Evolutionary conservation across 2,888 invertebrate genomes (phyloP).

Genomic region (Salpingus planirostris): DNA sequence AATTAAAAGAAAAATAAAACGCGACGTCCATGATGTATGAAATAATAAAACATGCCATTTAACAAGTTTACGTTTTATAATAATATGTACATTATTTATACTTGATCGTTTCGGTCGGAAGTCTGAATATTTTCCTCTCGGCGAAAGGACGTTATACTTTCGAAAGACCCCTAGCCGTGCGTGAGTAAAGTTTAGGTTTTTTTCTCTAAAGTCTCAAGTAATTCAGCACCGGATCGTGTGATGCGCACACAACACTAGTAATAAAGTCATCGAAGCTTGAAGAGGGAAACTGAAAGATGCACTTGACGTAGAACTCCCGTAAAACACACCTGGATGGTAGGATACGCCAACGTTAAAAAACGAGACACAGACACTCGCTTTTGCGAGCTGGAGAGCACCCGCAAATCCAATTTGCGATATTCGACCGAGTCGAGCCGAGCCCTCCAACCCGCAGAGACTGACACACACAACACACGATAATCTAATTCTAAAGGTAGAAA

Average conservation of each 20-base stretch:
- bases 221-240: constrained; percentile 23
- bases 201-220: constrained; percentile 10
- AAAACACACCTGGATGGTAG: constrained; percentile 32
- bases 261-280: constrained; percentile 35
- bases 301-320: constrained; percentile 34
- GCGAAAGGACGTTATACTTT: too few relatives aligned
- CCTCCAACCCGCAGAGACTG: too few relatives aligned
- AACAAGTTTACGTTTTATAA: too few relatives aligned
- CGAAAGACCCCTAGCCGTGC: constrained; percentile 16
- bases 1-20: too few relatives aligned
- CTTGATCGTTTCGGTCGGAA: too few relatives aligned
- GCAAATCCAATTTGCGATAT: neutral
- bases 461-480: too few relatives aligned
- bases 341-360: constrained; percentile 15
- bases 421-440: neutral
- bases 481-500: too few relatives aligned
- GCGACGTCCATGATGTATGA: too few relatives aligned
- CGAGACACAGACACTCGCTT: constrained; percentile 14
- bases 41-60: too few relatives aligned
- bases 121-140: too few relatives aligned
- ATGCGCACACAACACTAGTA: constrained; percentile 30
- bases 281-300: constrained; percentile 32
- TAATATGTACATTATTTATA: too few relatives aligned
- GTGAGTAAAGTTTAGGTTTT: too few relatives aligned
- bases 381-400: constrained; percentile 2